These are phyloP conservation scores for Pterocles gutturalis DNA, from an alignment of 2,113 vertebrate genomes.

Conservation along the genomic window DNA sequence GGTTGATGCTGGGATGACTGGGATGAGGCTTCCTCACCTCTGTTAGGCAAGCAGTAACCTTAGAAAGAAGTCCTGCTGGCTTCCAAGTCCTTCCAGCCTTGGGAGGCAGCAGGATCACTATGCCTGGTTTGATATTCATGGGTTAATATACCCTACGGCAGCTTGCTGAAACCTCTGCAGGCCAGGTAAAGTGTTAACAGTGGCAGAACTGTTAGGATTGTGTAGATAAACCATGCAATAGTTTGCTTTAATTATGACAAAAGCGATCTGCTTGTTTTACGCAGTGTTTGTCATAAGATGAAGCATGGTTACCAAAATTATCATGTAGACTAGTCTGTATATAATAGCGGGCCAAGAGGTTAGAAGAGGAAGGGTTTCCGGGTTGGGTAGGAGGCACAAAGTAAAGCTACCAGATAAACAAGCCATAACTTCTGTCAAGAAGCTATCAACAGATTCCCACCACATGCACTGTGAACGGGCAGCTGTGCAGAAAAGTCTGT, in stretches of 20 bases:
- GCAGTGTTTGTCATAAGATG: conserved; percentile 49
- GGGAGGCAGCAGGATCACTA: accelerated
- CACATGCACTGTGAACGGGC: background rate
- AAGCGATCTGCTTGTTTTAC: conserved; percentile 27
- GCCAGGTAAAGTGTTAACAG: background rate
- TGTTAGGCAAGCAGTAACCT: background rate
- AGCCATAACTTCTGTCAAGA: conserved; percentile 60
- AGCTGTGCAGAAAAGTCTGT: background rate
- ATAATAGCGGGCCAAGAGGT: conserved; percentile 57
- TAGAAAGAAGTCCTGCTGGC: background rate
- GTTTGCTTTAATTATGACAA: conserved; percentile 28
- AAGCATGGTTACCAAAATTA: conserved; percentile 58
- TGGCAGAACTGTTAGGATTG: conserved; percentile 8
- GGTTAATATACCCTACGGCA: background rate
- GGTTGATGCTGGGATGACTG: background rate
- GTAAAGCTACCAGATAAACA: conserved; percentile 64
- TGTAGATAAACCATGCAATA: conserved; percentile 9
- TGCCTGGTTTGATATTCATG: background rate
- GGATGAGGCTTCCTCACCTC: background rate
- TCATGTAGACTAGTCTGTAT: conserved; percentile 1
- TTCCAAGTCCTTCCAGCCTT: background rate
- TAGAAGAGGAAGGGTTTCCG: conserved; percentile 44
- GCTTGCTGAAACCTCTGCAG: background rate
- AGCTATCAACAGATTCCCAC: conserved; percentile 55
- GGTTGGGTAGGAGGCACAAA: conserved; percentile 41